phyloP scores from a whole-genome alignment of 2,888 invertebrate species.

The Hydroisotoma schaefferi region DNA sequence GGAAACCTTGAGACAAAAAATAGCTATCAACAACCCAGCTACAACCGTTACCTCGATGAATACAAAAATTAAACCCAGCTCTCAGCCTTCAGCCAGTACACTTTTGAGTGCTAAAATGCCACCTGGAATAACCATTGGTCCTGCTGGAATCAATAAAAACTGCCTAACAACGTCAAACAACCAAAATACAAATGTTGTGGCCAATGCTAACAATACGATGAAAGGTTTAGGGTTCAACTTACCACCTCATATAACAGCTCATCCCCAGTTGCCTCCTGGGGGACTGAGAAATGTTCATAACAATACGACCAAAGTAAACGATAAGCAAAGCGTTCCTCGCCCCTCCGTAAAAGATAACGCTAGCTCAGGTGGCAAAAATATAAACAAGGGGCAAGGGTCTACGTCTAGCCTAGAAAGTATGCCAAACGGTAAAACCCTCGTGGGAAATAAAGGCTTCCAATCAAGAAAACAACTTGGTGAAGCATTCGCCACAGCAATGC shows the following conservation, averaged over 20 bases:
- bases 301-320: slow-evolving; percentile 27
- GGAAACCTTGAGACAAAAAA: slow-evolving; percentile 39
- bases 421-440: neutral
- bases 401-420: too few species aligned
- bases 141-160: slow-evolving; percentile 12
- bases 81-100: neutral
- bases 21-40: slow-evolving; percentile 6
- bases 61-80: slow-evolving; percentile 4
- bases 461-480: slow-evolving; percentile 12
- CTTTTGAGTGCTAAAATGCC: slow-evolving; percentile 43
- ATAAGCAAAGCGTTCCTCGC: slow-evolving; percentile 12
- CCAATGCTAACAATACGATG: slow-evolving; percentile 22
- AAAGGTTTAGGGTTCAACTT: slow-evolving; percentile 34
- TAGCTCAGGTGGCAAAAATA: neutral
- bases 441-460: neutral
- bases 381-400: neutral
- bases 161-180: neutral
- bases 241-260: slow-evolving; percentile 38
- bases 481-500: slow-evolving; percentile 32
- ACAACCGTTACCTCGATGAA: neutral
- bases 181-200: neutral
- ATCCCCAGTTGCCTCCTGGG: slow-evolving; percentile 33
- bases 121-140: slow-evolving; percentile 42
- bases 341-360: slow-evolving; percentile 9
- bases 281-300: slow-evolving; percentile 3